Evolutionary conservation across 64 coral and sea anemone species (phyloP), one percentile per base, ranked within the genome.

Genomic region (Trachythela sp.): DNA sequence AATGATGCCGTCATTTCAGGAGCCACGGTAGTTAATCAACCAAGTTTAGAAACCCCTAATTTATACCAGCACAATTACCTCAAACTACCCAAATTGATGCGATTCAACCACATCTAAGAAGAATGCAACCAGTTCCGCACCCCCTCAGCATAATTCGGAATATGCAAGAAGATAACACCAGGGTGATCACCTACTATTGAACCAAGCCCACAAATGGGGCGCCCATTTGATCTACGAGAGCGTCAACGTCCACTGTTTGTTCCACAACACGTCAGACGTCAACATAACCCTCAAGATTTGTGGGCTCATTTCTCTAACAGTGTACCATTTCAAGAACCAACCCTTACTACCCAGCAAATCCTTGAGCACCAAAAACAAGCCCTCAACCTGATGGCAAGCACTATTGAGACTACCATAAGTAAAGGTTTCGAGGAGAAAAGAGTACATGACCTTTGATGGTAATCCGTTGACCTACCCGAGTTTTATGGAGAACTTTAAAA

Each of bases 401-500:
- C 75, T 2, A 35, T 80, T 14, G 75, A 29, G 37, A 80, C 75
- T 5, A 80, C 75, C 37, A 80, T 80, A 80, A 80, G 75, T 35
- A 80, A 80, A 80, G 30, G 75, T 14, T 80, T 80, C 30, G 14
- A 80, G 10, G 35, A 34, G 11, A 1, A n/a, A 80, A 80, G 75
- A 80, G 33, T 38, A 39, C 75, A 9, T 80, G 32, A 80, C 31
- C 26, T 36, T 80, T 18, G 75, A 80, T 22, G 75, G 75, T 0
- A 80, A 36, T 18, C 75, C 75, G 0, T 38, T 80, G 8, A 9
- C 4, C 9, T 80, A 80, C 20, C 75, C 75, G 1, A 80, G 38
- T 38, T 80, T 80, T 13, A 80, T 80, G 13, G 32, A 80, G 8
- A 80, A 80, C 34, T 80, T 80, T 36, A 80, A 80, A 80, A 39